phyloP scores from a whole-genome alignment of 2,113 vertebrate species.

The Struthidea cinerea region DNA sequence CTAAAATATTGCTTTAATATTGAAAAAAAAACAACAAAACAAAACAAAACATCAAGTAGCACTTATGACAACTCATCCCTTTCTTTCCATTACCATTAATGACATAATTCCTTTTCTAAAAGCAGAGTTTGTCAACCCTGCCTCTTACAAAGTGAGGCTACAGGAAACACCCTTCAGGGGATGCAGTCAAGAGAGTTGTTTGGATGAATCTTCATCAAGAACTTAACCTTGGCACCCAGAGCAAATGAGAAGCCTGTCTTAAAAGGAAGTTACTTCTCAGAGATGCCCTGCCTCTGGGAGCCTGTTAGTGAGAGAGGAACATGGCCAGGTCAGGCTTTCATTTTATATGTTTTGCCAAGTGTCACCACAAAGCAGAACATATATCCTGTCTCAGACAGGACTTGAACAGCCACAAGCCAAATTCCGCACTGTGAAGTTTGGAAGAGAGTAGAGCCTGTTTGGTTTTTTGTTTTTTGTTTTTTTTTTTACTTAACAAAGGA shows the following conservation, averaged over 20 bases:
- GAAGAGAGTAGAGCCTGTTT: background rate
- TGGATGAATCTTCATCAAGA: background rate
- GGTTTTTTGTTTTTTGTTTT: background rate
- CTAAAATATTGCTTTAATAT: background rate
- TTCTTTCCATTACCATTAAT: background rate
- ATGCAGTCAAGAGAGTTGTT: background rate
- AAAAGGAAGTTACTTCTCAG: background rate
- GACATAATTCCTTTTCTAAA: background rate
- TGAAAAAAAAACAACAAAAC: background rate
- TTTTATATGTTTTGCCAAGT: background rate
- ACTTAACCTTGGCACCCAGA: background rate
- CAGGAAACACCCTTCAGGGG: background rate
- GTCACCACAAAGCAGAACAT: background rate
- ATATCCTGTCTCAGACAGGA: background rate
- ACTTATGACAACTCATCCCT: background rate
- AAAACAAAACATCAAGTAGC: background rate
- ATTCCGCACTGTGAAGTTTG: background rate
- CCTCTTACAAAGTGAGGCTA: background rate
- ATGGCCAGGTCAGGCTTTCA: background rate
- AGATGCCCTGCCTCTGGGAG: background rate
- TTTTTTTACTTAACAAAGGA: background rate
- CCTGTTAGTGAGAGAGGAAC: background rate
- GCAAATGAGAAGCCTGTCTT: background rate
- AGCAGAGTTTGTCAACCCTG: background rate
- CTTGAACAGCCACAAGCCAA: background rate